Base-by-base conservation (phyloP, 2,888 invertebrate species). In the Endotricha flammealis region DNA sequence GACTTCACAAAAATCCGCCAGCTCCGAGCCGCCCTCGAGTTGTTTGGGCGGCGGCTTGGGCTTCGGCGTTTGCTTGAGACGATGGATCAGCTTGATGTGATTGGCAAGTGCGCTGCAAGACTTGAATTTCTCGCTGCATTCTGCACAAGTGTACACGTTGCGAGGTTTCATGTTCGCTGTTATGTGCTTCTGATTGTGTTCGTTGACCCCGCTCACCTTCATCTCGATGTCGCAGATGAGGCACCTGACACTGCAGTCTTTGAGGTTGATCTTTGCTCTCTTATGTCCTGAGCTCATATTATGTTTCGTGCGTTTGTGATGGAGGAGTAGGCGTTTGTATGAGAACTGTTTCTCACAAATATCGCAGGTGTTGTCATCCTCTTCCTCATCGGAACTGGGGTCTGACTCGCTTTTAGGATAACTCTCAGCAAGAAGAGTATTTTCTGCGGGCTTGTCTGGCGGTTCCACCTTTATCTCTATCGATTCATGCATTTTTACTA, bases 1-100 rank as follows among this genome's bases (percentile, higher is more conserved):
- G 80, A 87, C 86, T 50, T 87, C 87, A 78, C 87, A 87, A 83
- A 87, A 87, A 81, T 86, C 87, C 80, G 86, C 76, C 68, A 78
- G 54, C 42, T 86, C 69, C 2, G 66, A 53, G 2, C 57, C 48
- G 32, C 32, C 45, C 37, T 42, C 49, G 32, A 50, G 43, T 23
- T 54, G 47, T 14, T 52, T 44, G 28, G 40, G 44, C 25, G 40
- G 44, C 25, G 44, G 33, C 24, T 55, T 61, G 22, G 64, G 53
- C 34, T 61, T 50, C 13, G 50, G 48, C 23, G 53, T 46, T 44
- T 69, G 71, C 11, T 64, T 63, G 41, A 76, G 60, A 39, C 79
- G 59, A 46, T 86, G 86, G 17, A 83, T 71, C n/a, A 83, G 44
- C 45, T 85, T 85, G 31, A 86, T 86, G 48, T 86, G 86, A 32